These are phyloP conservation scores for Punctoribates punctum DNA, from an alignment of 2,888 invertebrate species.

Conservation along the genomic window DNA sequence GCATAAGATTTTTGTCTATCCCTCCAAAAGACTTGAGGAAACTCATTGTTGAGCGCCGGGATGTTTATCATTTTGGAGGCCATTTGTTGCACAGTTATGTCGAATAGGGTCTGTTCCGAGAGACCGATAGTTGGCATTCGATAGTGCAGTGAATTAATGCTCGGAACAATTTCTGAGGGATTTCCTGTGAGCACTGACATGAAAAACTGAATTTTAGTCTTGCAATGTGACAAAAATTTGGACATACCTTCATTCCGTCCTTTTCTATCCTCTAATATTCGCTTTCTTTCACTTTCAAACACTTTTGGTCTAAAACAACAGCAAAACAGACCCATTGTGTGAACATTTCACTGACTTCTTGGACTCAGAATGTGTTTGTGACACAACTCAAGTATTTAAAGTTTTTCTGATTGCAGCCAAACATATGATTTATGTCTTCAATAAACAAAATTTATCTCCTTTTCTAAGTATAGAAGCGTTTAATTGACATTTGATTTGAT, in stretches of 20 bases:
- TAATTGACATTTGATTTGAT: background rate
- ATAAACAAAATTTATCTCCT: background rate
- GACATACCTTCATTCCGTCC: conserved; percentile 1
- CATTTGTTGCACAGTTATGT: conserved; percentile 21
- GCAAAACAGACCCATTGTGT: conserved; percentile 26
- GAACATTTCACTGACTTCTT: conserved; percentile 3
- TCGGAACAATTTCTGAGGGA: background rate
- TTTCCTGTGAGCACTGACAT: background rate
- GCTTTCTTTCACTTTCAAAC: background rate
- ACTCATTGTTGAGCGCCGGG: background rate
- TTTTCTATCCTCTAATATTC: background rate
- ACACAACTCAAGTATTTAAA: background rate
- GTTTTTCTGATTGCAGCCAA: background rate
- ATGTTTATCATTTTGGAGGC: conserved; percentile 23
- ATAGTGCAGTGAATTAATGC: background rate
- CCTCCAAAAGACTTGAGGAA: background rate
- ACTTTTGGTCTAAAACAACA: conserved; percentile 31
- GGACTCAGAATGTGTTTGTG: background rate
- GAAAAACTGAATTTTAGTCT: too few relatives aligned
- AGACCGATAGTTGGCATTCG: conserved; percentile 13
- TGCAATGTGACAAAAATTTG: too few relatives aligned
- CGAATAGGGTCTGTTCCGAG: conserved; percentile 13
- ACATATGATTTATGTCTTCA: background rate
- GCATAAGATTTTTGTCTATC: background rate
- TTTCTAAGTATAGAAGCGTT: background rate